Conservation (phyloP, 2,797 vertebrate species). For the Eleutherodactylus coqui region DNA sequence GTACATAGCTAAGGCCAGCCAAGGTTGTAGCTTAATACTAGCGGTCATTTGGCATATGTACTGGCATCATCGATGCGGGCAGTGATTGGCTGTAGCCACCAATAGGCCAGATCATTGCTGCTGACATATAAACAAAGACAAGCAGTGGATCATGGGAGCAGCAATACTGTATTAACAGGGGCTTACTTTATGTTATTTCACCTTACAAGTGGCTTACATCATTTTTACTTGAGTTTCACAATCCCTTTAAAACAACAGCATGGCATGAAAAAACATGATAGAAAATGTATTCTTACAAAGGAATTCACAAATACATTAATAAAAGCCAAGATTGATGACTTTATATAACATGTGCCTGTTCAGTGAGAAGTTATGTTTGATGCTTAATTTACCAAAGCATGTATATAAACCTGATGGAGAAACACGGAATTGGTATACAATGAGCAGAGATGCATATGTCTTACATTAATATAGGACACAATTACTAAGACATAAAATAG, state of each 20-base stretch:
- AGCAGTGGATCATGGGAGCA: too few species aligned
- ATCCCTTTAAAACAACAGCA: background rate
- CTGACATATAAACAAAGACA: too few species aligned
- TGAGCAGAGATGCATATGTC: constrained; percentile 47
- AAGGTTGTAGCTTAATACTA: too few species aligned
- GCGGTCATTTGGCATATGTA: background rate
- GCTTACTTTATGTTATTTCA: too few species aligned
- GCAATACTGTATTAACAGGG: too few species aligned
- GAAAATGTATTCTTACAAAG: background rate
- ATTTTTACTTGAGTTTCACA: background rate
- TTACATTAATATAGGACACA: constrained; percentile 57
- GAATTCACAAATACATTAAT: background rate
- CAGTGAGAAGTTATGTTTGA: constrained; percentile 32
- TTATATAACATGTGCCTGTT: background rate
- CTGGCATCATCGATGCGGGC: too few species aligned
- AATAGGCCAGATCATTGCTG: too few species aligned
- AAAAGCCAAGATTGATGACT: constrained; percentile 1
- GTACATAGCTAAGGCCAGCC: too few species aligned
- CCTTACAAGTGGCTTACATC: background rate
- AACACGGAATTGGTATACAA: constrained; percentile 41
- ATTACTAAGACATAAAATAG: constrained; percentile 61
- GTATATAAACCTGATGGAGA: constrained; percentile 39
- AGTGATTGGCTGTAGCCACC: too few species aligned
- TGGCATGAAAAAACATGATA: background rate
- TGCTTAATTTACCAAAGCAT: constrained; percentile 14